Base-by-base conservation (phyloP, 2,113 vertebrate genomes). In the Rhizomys pruinosus region DNA sequence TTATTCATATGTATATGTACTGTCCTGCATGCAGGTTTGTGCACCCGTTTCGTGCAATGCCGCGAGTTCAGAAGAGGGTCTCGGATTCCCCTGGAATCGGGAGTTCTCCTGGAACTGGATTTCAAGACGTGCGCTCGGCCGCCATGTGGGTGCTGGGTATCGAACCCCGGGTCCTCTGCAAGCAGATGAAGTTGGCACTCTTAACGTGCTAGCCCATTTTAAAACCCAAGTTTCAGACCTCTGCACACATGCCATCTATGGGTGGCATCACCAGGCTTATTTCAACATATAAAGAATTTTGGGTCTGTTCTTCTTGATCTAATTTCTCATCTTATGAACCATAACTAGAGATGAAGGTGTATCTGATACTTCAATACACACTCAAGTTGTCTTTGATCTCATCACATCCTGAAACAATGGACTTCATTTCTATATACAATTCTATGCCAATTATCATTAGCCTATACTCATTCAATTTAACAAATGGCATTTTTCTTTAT, bases 311-410 rank as follows among this genome's bases (percentile, higher is more conserved):
- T 71, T 32, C 20, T 87, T 68, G 86, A 66, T 1, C 12, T 73
- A 68, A 59, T 72, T 90, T 52, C 47, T 52, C 47, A 87, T 81
- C 57, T 93, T 66, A 66, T 25, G 11, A 87, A 92, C 57, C 69
- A 80, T 55, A 37, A 34, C 39, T 72, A 0, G 3, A 68, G 7
- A 19, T 16, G 39, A 88, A 85, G 5, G 8, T 64, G 3, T 39
- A 77, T 6, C 0, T 1, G 69, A 44, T 17, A n/a, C 44, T 23
- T 73, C 44, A 39, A 76, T 34, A n/a, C 59, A 32, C 72, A 52
- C 42, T 44, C 59, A 78, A n/a, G 9, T 42, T 89, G 39, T 44
- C 7, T 44, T 27, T 69, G 29, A 90, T 42, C 7, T 23, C 25
- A 44, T 29, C 4, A 22, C 73, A 84, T 63, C 32, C 29, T n/a